phyloP scores from a whole-genome alignment of 1,140 invertebrate species.

The Steinernema feltiae region DNA sequence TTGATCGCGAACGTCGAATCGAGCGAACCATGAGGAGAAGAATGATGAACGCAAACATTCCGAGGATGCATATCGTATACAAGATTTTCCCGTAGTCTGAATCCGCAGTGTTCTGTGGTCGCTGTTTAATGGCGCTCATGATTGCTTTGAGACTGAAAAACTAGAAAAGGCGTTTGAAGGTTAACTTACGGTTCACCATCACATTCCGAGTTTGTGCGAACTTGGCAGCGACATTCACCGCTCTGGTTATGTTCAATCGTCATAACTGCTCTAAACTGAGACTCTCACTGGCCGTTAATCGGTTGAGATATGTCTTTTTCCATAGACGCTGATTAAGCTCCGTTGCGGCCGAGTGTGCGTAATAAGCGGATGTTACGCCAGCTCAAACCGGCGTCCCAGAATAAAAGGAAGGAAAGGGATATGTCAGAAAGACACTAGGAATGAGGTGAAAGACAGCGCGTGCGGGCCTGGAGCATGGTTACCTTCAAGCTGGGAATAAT shows the following conservation, averaged over 20 bases:
- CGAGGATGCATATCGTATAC: background rate
- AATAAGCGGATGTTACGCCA: conserved; percentile 5
- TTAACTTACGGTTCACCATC: background rate
- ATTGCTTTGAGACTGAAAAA: background rate
- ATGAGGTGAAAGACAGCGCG: background rate
- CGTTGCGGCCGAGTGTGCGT: background rate
- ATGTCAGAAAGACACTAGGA: background rate
- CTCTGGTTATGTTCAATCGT: background rate
- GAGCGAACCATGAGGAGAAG: background rate
- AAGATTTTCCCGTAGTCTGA: background rate
- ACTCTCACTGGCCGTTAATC: background rate
- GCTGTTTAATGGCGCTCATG: background rate
- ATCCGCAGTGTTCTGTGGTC: background rate
- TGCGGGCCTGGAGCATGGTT: too few species aligned
- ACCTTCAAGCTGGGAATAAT: too few species aligned
- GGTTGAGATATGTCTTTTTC: background rate
- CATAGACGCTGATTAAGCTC: background rate
- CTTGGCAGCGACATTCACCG: background rate
- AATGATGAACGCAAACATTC: background rate
- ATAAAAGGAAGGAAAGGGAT: background rate
- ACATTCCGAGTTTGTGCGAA: background rate
- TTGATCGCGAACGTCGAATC: background rate
- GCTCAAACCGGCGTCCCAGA: background rate
- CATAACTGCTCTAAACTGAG: background rate
- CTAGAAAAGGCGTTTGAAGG: background rate